Percentiles rank a stretch among this genome's conserved stretches.
These are phyloP conservation scores for Nomada fabriciana DNA, from an alignment of 2,888 invertebrate genomes.

Conservation along the genomic window DNA sequence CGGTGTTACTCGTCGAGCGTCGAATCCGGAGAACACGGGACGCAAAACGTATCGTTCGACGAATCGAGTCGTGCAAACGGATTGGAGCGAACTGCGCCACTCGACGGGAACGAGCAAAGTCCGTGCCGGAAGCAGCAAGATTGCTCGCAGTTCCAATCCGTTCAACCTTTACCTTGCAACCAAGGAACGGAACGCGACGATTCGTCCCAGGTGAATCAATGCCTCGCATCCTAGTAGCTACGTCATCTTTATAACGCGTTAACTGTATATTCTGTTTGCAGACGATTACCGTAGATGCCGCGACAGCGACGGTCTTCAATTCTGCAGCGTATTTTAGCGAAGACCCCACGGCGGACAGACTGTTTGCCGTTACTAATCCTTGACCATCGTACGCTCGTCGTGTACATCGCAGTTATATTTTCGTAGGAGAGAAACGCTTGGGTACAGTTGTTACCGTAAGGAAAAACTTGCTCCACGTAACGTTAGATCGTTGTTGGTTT, in stretches of 20 bases:
- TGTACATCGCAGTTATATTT: constrained; percentile 81
- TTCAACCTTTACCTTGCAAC: constrained; percentile 64
- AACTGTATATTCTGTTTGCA: constrained; percentile 64
- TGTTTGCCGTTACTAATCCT: constrained; percentile 82
- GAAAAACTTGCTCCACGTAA: constrained; percentile 21
- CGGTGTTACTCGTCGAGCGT: background rate
- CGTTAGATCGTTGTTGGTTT: constrained; percentile 68
- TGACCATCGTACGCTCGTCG: constrained; percentile 82
- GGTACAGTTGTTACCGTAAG: constrained; percentile 29
- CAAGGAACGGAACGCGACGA: constrained; percentile 61
- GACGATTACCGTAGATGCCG: constrained; percentile 61
- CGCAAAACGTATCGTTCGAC: background rate
- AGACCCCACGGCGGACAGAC: constrained; percentile 82
- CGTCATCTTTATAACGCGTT: constrained; percentile 29
- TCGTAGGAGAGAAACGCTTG: constrained; percentile 40
- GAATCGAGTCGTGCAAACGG: constrained; percentile 7
- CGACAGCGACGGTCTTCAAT: constrained; percentile 79
- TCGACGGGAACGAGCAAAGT: constrained; percentile 52
- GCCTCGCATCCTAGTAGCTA: constrained; percentile 50
- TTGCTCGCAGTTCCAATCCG: constrained; percentile 51
- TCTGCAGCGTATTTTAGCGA: constrained; percentile 82
- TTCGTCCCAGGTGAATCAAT: constrained; percentile 71
- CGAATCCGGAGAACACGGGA: constrained; percentile 11
- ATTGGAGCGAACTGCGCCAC: constrained; percentile 8
- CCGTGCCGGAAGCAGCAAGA: constrained; percentile 48